Conservation (phyloP, 2,888 invertebrate genomes). For the Onthophagus sagittarius region DNA sequence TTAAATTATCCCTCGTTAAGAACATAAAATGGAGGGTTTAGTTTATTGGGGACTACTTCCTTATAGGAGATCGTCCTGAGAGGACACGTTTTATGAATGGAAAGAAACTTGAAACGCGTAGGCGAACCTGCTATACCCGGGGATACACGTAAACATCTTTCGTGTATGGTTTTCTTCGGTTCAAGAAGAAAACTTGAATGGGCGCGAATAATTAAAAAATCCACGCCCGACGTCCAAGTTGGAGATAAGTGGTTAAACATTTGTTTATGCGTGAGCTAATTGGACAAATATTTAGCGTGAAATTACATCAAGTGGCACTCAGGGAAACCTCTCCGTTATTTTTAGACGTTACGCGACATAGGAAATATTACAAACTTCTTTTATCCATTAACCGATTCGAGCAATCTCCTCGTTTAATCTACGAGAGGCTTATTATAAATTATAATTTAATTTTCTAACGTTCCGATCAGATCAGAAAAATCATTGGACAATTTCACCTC, state of each 20-base stretch:
- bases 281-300: not conserved
- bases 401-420: not conserved
- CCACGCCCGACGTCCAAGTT: not conserved
- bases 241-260: not conserved
- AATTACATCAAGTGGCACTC: not conserved
- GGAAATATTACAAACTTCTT: not conserved
- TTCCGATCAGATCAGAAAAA: not conserved
- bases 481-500: not conserved
- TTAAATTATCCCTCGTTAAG: no score
- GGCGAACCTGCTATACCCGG: not conserved
- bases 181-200: not conserved
- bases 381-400: not conserved
- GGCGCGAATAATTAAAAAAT: not conserved
- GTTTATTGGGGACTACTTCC: not conserved
- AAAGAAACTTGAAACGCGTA: not conserved
- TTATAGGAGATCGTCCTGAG: not conserved
- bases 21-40: not conserved
- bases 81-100: not conserved
- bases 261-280: not conserved
- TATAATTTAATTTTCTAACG: not conserved
- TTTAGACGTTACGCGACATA: not conserved
- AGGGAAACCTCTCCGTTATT: not conserved
- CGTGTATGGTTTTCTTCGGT: not conserved
- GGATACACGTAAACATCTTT: not conserved
- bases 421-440: not conserved